A percentile compares a stretch with the other conserved stretches of the same genome.
phyloP scores from a whole-genome alignment of 2,113 vertebrate species.

The Trichomycterus rosablanca region DNA sequence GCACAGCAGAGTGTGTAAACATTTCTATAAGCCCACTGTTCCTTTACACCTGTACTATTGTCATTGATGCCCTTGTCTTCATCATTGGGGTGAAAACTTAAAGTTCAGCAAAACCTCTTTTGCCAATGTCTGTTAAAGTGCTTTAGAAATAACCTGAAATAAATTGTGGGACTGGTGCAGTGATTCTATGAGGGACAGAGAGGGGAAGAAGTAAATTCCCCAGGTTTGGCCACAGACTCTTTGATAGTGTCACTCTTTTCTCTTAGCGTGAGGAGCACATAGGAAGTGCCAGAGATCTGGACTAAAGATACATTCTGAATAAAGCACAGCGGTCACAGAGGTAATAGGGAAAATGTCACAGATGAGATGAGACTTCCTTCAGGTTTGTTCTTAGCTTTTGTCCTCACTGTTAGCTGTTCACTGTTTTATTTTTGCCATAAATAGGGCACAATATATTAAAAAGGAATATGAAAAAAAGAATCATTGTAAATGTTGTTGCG shows the following conservation, averaged over 20 bases:
- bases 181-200: constrained; percentile 29
- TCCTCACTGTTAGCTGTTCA: constrained; percentile 2
- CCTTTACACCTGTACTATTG: too few relatives aligned
- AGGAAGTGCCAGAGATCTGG: constrained; percentile 39
- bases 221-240: constrained; percentile 31
- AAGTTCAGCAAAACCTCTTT: not conserved
- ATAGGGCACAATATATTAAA: not conserved
- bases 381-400: constrained; percentile 24
- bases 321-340: constrained; percentile 27
- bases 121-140: constrained; percentile 2
- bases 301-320: constrained; percentile 45
- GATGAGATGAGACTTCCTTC: constrained; percentile 35
- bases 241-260: constrained; percentile 45
- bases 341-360: constrained; percentile 48
- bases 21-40: too few relatives aligned
- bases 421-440: not conserved
- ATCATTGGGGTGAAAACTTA: too few relatives aligned
- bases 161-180: constrained; percentile 5
- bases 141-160: constrained; percentile 7
- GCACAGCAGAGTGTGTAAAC: too few relatives aligned
- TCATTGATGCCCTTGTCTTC: too few relatives aligned
- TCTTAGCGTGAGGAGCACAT: constrained; percentile 31
- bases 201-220: constrained; percentile 39
- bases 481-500: too few relatives aligned
- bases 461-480: too few relatives aligned